phyloP scores from a whole-genome alignment of 2,113 vertebrate species.

The Pithys albifrons region DNA sequence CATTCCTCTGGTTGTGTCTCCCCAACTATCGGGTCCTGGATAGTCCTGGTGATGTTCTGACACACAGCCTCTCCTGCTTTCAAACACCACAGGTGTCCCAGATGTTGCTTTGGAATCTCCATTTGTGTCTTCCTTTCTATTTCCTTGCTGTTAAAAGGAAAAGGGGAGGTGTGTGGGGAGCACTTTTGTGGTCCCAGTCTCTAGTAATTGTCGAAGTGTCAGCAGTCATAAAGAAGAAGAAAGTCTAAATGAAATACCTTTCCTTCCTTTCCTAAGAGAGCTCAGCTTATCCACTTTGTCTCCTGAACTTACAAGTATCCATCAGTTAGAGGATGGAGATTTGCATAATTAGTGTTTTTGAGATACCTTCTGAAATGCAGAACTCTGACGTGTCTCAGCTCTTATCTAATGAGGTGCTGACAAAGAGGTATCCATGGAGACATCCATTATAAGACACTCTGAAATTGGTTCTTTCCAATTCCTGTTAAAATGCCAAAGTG shows the following conservation, averaged over 20 bases:
- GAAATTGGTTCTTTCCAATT: constrained; percentile 31
- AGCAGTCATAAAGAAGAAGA: not conserved
- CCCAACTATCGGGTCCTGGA: not conserved
- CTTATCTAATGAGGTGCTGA: constrained; percentile 49
- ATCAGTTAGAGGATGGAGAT: constrained; percentile 2
- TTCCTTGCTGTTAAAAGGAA: not conserved
- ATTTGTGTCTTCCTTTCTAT: not conserved
- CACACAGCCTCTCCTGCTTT: not conserved
- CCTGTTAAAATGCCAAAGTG: constrained; percentile 43
- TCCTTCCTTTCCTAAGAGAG: not conserved
- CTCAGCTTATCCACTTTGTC: not conserved
- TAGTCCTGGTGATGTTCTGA: not conserved
- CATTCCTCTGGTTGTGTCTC: not conserved
- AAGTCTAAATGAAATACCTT: not conserved
- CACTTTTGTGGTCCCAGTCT: not conserved
- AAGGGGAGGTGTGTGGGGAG: accelerated
- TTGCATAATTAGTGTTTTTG: constrained; percentile 57
- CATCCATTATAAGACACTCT: constrained; percentile 11
- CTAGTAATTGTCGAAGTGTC: not conserved
- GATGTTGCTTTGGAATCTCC: not conserved
- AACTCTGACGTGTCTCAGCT: not conserved
- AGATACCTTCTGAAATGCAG: constrained; percentile 33
- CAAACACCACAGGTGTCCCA: not conserved
- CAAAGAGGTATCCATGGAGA: constrained; percentile 67
- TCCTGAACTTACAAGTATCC: not conserved